These are phyloP conservation scores for Fregetta grallaria DNA, from an alignment of 2,113 vertebrate genomes.

Conservation along the genomic window DNA sequence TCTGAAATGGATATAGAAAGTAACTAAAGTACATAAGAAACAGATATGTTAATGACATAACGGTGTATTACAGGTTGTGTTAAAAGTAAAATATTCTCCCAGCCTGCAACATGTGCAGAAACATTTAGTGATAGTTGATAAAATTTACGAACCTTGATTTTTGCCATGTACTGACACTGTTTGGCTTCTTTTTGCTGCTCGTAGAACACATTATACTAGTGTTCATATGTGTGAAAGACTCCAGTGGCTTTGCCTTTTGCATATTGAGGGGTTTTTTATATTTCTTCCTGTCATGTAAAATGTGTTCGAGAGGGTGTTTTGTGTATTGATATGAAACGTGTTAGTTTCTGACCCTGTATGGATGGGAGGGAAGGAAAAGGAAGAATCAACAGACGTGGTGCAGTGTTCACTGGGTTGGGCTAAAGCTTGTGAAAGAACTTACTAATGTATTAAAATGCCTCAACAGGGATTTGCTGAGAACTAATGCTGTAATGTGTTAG, in stretches of 20 bases:
- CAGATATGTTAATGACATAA: not conserved
- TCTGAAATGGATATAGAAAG: not conserved
- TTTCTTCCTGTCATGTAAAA: not conserved
- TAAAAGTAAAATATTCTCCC: not conserved
- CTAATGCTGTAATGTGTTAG: conserved; percentile 70
- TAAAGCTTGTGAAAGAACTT: conserved; percentile 54
- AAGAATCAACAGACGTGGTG: not conserved
- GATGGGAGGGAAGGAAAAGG: not conserved
- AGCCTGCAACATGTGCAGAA: not conserved
- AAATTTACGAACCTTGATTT: not conserved
- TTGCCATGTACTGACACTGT: not conserved
- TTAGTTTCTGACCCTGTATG: not conserved
- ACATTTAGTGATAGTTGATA: not conserved
- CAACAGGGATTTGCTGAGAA: conserved; percentile 68
- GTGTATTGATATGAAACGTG: not conserved
- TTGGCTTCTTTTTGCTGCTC: not conserved
- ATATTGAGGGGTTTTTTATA: fast-evolving
- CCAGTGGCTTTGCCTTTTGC: not conserved
- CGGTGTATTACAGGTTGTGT: not conserved
- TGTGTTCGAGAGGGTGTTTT: not conserved
- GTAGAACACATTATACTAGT: not conserved
- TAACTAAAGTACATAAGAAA: not conserved
- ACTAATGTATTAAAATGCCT: conserved; percentile 43
- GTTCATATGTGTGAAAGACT: not conserved
- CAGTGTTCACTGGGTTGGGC: conserved; percentile 38